Evolutionary conservation across 2,888 invertebrate species (phyloP).

Genomic region (Prenolepis imparis): DNA sequence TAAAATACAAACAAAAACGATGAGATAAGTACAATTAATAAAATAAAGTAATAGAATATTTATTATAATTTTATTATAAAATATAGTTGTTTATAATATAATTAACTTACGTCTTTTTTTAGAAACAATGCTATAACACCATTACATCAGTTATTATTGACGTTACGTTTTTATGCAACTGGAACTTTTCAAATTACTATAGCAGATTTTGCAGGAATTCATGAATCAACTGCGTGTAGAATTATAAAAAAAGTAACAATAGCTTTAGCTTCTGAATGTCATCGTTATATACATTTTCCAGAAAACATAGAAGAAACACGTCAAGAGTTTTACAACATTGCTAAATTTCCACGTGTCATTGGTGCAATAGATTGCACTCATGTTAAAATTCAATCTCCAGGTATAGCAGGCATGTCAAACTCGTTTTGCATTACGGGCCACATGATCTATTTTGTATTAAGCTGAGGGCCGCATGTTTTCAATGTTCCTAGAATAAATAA

Average conservation of each 20-base stretch:
- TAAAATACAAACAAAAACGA: conserved; percentile 6
- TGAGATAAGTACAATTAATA: neutral
- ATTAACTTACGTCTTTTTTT: too few relatives aligned
- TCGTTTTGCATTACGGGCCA: too few relatives aligned
- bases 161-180: conserved; percentile 23
- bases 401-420: too few relatives aligned
- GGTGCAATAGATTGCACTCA: conserved; percentile 15
- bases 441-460: too few relatives aligned
- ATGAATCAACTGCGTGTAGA: neutral
- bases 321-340: conserved; percentile 14
- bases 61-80: too few relatives aligned
- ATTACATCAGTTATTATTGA: conserved; percentile 8
- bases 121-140: conserved; percentile 16
- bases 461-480: too few relatives aligned
- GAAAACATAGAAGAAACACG: neutral
- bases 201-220: neutral
- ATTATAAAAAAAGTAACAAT: conserved; percentile 10
- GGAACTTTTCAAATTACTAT: conserved; percentile 9
- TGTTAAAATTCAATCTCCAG: conserved; percentile 3
- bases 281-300: neutral
- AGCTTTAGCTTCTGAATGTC: neutral
- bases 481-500: too few relatives aligned
- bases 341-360: neutral
- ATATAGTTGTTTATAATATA: too few relatives aligned
- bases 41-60: too few relatives aligned